phyloP scores from a whole-genome alignment of 2,113 vertebrate species.

The Oreochromis aureus region DNA sequence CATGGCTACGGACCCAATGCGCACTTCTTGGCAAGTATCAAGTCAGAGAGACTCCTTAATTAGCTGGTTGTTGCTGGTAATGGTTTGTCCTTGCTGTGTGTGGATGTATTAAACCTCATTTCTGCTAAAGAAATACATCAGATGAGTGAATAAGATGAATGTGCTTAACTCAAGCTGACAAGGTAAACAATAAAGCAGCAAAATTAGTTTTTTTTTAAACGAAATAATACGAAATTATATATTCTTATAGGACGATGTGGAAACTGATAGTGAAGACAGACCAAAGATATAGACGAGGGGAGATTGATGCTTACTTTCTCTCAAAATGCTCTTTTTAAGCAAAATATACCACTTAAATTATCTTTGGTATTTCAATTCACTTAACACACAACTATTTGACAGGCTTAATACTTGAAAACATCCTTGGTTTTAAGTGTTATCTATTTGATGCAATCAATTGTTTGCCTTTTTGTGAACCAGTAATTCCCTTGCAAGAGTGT shows the following conservation, averaged over 20 bases:
- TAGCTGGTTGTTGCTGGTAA: constrained; percentile 39
- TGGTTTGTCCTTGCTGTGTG: constrained; percentile 32
- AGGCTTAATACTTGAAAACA: constrained; percentile 6
- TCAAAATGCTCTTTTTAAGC: constrained; percentile 17
- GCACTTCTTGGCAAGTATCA: constrained; percentile 42
- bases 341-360: constrained; percentile 12
- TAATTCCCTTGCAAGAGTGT: constrained; percentile 13
- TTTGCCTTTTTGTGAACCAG: constrained; percentile 14
- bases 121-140: constrained; percentile 17
- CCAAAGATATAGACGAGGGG: constrained; percentile 26
- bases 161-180: constrained; percentile 51
- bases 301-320: constrained; percentile 24
- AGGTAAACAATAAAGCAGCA: constrained; percentile 37
- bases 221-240: constrained; percentile 22
- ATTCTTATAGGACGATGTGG: constrained; percentile 32
- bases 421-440: not conserved
- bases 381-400: constrained; percentile 11
- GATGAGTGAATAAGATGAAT: constrained; percentile 24
- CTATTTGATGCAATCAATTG: constrained; percentile 8
- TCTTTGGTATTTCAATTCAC: constrained; percentile 11
- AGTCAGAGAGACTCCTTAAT: constrained; percentile 54
- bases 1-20: constrained; percentile 35
- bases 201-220: constrained; percentile 32
- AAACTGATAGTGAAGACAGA: constrained; percentile 30
- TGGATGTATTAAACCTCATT: constrained; percentile 37